These are phyloP conservation scores for Patella ulyssiponensis DNA, from an alignment of 2,888 invertebrate genomes.

Conservation along the genomic window DNA sequence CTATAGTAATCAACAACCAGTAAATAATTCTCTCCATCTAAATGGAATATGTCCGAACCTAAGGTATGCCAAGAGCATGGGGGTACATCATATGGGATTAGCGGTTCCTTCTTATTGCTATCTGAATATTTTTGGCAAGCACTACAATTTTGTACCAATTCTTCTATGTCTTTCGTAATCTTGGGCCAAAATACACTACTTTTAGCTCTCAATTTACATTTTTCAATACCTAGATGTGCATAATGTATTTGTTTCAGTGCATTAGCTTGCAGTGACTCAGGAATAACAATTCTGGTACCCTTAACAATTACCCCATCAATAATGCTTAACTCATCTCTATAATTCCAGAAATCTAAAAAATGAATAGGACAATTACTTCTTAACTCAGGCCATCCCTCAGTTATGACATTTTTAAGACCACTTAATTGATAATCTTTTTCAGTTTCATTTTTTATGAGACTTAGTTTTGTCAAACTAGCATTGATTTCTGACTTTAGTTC, in stretches of 20 bases:
- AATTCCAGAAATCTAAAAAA: constrained; percentile 5
- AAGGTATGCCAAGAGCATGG: background rate
- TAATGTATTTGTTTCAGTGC: constrained; percentile 1
- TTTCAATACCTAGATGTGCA: constrained; percentile 3
- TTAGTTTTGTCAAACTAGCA: background rate
- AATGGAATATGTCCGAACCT: constrained; percentile 1
- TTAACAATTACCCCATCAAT: background rate
- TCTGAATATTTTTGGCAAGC: background rate
- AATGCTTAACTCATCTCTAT: constrained; percentile 4
- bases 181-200: background rate
- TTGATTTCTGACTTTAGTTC: background rate
- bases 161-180: background rate
- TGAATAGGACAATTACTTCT: background rate
- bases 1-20: background rate
- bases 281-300: background rate
- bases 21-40: constrained; percentile 6
- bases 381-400: background rate
- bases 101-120: background rate
- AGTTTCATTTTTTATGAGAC: background rate
- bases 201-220: constrained; percentile 2
- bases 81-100: background rate
- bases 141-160: background rate
- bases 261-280: background rate
- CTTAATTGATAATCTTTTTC: background rate
- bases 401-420: background rate